Base-by-base conservation (phyloP, 2,113 vertebrate genomes). In the Pseudorectes ferrugineus region DNA sequence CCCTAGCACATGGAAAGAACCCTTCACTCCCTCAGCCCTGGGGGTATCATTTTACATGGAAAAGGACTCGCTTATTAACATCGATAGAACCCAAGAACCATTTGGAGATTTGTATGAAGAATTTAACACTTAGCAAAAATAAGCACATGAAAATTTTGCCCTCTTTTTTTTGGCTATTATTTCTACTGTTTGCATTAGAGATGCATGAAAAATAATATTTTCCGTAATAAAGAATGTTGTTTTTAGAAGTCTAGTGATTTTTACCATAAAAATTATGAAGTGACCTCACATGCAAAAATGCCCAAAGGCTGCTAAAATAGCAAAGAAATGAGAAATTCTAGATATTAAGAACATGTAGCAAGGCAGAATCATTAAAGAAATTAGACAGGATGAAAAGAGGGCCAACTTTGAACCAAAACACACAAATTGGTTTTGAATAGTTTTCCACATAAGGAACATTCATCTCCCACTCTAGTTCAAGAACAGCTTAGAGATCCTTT, bases 311-410 rank as follows among this genome's bases (percentile, higher is more conserved):
- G 78, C 67, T 89, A 79, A 93, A 94, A 94, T 17, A 81, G 77
- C 91, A 96, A 82, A 97, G 85, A 94, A 87, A 89, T 76, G 26
- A 82, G 87, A 96, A 96, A 96, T 85, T 80, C 58, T 93, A 88
- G 88, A 73, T 85, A 96, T 21, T 70, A 89, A 77, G 75, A 96
- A 91, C 74, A 90, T 8, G 36, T 5, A 88, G 42, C 33, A 58
- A 79, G 59, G 63, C 14, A 3, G 68, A 95, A 68, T 83, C 67
- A 93, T 72, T 96, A 83, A 85, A 91, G 63, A 95, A 94, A 93
- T 90, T 57, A 95, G 51, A 88, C 22, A 70, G 6, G 29, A 85
- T 46, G 23, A 57, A 91, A 78, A 79, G 66, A 59, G 22, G 11
- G 36, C 74, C 45, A 89, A 24, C 51, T 70, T 54, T 36, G 71